phyloP scores from a whole-genome alignment of 2,113 vertebrate genomes.

The Aythya baeri region DNA sequence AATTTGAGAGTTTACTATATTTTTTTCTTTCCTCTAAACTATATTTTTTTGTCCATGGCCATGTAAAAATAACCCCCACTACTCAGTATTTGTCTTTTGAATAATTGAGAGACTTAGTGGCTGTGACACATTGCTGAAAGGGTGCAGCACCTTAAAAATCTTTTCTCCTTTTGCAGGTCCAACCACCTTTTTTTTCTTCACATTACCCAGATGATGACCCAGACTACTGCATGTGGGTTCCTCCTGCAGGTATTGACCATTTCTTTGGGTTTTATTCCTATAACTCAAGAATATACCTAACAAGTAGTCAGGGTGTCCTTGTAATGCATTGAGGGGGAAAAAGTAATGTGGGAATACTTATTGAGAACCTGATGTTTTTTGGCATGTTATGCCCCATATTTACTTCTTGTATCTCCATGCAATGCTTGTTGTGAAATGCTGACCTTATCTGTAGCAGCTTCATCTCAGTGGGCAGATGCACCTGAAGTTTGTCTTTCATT shows the following conservation, averaged over 20 bases:
- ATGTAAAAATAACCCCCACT: background rate
- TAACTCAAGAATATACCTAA: background rate
- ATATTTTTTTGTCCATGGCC: background rate
- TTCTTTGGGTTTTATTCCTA: background rate
- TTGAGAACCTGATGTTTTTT: background rate
- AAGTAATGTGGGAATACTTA: background rate
- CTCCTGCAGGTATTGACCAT: conserved; percentile 86
- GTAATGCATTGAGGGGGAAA: background rate
- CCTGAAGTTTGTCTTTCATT: background rate
- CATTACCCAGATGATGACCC: conserved; percentile 94
- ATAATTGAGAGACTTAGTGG: background rate
- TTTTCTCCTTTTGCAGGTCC: conserved; percentile 71
- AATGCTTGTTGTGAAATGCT: background rate
- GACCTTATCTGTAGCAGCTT: background rate
- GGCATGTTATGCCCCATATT: background rate
- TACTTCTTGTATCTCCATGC: background rate
- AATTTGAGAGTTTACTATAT: background rate
- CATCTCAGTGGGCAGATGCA: background rate
- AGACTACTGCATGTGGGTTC: conserved; percentile 95
- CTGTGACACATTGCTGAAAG: background rate
- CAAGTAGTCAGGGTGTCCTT: background rate
- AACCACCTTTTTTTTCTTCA: conserved; percentile 74
- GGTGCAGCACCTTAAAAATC: background rate
- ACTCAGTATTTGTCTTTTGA: background rate
- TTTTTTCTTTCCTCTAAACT: background rate